Base-by-base conservation (phyloP, 1,140 invertebrate genomes). In the Coelopa frigida region DNA sequence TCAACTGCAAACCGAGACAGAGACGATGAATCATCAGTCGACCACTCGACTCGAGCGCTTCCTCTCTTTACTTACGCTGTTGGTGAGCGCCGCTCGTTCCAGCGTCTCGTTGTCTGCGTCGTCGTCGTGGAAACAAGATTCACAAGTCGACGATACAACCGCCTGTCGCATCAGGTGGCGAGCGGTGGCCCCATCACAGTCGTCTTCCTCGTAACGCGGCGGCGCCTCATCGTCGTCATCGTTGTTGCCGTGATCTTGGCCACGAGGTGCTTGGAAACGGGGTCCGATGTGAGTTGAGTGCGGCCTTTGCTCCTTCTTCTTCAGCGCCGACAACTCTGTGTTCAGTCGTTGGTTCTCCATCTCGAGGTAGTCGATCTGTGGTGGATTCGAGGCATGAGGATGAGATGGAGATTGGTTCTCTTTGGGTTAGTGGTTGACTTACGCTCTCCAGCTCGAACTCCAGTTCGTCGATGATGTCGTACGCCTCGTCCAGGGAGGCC, bases 401-500 rank as follows among this genome's bases (percentile, higher is more conserved):
- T 29, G 21, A 14, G 31, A 2, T 8, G 24, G 10, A 33, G 14
- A 40, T 23, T 36, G 17, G 7, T 8, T 14, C 17, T 18, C 20
- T 17, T 4, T 11, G 15, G 35, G n/a, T 37, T 18, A 17, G 18
- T 11, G 35, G 8, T n/a, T 15, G 11, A 37, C 50, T 40, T 51
- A 67, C 63, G 38, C 63, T 67, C 6, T 67, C 63, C 33, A 67
- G 36, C 37, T 67, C 63, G 43, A 67, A 67, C 35, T 67, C 63
- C 55, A 67, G 61, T 54, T 58, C 63, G 45, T 67, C 63, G 22
- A 67, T 67, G 15, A 67, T 67, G 26, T 67, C 63, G 10, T 64
- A 63, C 5, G 63, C 59, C 37, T 67, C 60, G 41, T 61, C 59
- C n/a, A 67, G 17, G 1, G 57, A 55, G 20, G 26, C 40, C 39